A percentile compares a stretch with the other conserved stretches of the same genome.
phyloP scores from a whole-genome alignment of 1,140 invertebrate species.

The Agrypnia vestita region DNA sequence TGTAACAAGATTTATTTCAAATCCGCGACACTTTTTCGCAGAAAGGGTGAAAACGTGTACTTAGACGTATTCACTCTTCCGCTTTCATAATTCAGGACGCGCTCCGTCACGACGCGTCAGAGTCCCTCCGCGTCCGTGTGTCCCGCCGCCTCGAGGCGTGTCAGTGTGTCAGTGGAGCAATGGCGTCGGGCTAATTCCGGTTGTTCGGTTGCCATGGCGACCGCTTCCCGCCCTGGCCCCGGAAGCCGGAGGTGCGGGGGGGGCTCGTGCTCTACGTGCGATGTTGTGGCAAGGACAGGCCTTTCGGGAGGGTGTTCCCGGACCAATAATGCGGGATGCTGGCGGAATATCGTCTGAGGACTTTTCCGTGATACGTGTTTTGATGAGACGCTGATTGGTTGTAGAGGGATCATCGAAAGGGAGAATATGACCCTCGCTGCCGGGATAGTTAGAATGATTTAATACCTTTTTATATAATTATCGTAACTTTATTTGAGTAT shows the following conservation, averaged over 20 bases:
- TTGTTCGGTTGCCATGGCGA: constrained; percentile 53
- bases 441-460: too few relatives aligned
- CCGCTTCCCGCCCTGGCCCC: constrained; percentile 55
- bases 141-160: neutral
- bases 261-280: neutral
- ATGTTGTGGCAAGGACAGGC: constrained; percentile 23
- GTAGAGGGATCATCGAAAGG: neutral
- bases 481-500: too few relatives aligned
- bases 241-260: constrained; percentile 27
- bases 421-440: neutral
- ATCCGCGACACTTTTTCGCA: neutral
- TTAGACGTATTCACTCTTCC: neutral
- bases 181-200: constrained; percentile 47
- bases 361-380: constrained; percentile 18
- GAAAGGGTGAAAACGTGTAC: neutral
- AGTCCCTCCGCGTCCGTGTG: neutral
- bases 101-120: neutral
- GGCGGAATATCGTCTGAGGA: constrained; percentile 4
- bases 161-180: constrained; percentile 50
- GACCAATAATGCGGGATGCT: constrained; percentile 8
- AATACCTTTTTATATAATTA: too few relatives aligned
- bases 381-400: constrained; percentile 22
- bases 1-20: constrained; percentile 10
- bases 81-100: constrained; percentile 9
- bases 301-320: constrained; percentile 15